Percentiles rank a stretch among this genome's conserved stretches.
phyloP scores from a whole-genome alignment of 2,113 vertebrate genomes.

The Myotis brandtii region DNA sequence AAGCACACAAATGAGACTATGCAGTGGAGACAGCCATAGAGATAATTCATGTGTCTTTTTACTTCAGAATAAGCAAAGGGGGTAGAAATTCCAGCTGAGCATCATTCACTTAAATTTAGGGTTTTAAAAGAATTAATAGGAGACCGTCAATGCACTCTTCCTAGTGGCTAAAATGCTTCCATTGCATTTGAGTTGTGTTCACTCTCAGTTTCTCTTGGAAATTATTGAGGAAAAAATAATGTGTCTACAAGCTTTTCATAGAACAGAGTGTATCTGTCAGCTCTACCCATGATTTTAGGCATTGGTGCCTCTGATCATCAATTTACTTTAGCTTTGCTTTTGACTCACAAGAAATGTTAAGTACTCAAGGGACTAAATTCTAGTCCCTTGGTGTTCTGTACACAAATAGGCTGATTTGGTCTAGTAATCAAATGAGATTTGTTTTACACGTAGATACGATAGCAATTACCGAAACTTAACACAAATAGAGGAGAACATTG shows the following conservation, averaged over 20 bases:
- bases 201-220: conserved; percentile 39
- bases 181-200: conserved; percentile 19
- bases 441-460: conserved; percentile 60
- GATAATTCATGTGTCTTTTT: background rate
- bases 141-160: background rate
- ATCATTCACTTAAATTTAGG: background rate
- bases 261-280: conserved; percentile 62
- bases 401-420: conserved; percentile 72
- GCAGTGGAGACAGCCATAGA: background rate
- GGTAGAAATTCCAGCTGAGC: conserved; percentile 27
- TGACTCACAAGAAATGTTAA: conserved; percentile 73
- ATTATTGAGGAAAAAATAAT: conserved; percentile 54
- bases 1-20: background rate
- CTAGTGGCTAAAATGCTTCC: background rate
- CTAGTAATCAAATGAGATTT: conserved; percentile 77
- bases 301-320: conserved; percentile 55
- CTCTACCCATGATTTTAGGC: conserved; percentile 14
- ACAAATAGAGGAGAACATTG: conserved; percentile 29
- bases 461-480: conserved; percentile 69
- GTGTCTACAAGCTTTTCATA: conserved; percentile 62
- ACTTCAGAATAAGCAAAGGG: background rate
- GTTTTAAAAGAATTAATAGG: conserved; percentile 52
- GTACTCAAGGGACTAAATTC: conserved; percentile 63
- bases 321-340: conserved; percentile 66
- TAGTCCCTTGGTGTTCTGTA: conserved; percentile 59